These are phyloP conservation scores for Rhincodon typus DNA, from an alignment of 2,797 vertebrate species.

Conservation along the genomic window DNA sequence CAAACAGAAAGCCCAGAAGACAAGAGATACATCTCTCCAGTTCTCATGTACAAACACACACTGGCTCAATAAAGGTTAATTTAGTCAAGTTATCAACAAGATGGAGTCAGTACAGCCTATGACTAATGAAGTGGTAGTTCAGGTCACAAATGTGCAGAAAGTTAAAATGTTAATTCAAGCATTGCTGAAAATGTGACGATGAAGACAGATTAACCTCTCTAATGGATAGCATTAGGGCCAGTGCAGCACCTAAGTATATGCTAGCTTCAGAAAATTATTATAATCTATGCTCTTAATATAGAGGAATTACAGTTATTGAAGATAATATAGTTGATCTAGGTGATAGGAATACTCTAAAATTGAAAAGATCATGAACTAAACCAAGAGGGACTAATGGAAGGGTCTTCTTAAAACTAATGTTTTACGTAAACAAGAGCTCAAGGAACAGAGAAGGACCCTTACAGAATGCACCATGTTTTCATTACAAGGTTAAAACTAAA, in stretches of 20 bases:
- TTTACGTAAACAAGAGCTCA: not conserved
- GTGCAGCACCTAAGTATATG: constrained; percentile 24
- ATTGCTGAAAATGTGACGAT: constrained; percentile 3
- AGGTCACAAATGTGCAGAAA: constrained; percentile 32
- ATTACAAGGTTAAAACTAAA: not conserved
- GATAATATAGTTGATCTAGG: constrained; percentile 29
- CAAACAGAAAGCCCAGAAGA: not conserved
- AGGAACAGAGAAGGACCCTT: not conserved
- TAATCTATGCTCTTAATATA: constrained; percentile 29
- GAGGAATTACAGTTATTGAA: constrained; percentile 34
- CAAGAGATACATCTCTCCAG: not conserved
- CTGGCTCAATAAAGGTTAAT: constrained; percentile 23
- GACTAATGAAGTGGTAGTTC: constrained; percentile 32
- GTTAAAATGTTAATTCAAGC: constrained; percentile 33
- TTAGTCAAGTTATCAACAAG: constrained; percentile 24
- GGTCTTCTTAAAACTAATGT: not conserved
- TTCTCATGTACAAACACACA: not conserved
- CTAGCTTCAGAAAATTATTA: constrained; percentile 33
- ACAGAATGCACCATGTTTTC: not conserved
- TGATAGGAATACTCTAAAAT: constrained; percentile 30
- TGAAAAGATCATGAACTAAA: constrained; percentile 30
- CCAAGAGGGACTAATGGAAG: constrained; percentile 29
- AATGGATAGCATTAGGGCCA: constrained; percentile 1
- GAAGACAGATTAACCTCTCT: constrained; percentile 32
- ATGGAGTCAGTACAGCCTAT: constrained; percentile 21